These are phyloP conservation scores for Cottus gobio DNA, from an alignment of 2,113 vertebrate species.

Conservation along the genomic window DNA sequence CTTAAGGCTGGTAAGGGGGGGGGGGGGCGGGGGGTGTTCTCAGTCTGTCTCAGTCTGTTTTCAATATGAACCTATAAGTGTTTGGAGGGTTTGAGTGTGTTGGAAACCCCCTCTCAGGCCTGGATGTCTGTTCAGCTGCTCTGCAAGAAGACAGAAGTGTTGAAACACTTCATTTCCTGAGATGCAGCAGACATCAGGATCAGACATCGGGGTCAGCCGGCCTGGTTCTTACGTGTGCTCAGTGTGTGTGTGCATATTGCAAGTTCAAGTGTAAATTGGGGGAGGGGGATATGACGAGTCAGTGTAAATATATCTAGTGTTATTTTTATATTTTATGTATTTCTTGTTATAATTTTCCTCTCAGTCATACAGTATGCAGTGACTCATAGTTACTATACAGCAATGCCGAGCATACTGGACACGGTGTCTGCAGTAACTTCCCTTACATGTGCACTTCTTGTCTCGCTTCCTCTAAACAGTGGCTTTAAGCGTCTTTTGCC, in stretches of 20 bases:
- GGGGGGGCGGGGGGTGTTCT: conserved; percentile 36
- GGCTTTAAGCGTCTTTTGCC: neutral
- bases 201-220: conserved; percentile 16
- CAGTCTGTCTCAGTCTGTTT: conserved; percentile 64
- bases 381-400: conserved; percentile 38
- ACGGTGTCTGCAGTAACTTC: conserved; percentile 52
- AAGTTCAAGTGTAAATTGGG: neutral
- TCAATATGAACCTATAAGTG: conserved; percentile 44
- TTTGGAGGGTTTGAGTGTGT: conserved; percentile 37
- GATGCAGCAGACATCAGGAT: conserved; percentile 33
- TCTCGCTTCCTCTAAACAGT: conserved; percentile 69
- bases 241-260: neutral
- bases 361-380: conserved; percentile 26
- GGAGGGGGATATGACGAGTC: neutral
- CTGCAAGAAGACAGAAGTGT: conserved; percentile 61
- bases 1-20: conserved; percentile 22
- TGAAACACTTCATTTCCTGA: conserved; percentile 66
- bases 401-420: conserved; percentile 33
- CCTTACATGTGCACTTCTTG: conserved; percentile 49
- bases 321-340: neutral
- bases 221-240: conserved; percentile 1
- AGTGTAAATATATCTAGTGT: neutral
- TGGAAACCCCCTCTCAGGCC: conserved; percentile 61
- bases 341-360: neutral
- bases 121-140: conserved; percentile 65